Conservation (phyloP, 2,113 vertebrate genomes). For the Ochotona princeps region DNA sequence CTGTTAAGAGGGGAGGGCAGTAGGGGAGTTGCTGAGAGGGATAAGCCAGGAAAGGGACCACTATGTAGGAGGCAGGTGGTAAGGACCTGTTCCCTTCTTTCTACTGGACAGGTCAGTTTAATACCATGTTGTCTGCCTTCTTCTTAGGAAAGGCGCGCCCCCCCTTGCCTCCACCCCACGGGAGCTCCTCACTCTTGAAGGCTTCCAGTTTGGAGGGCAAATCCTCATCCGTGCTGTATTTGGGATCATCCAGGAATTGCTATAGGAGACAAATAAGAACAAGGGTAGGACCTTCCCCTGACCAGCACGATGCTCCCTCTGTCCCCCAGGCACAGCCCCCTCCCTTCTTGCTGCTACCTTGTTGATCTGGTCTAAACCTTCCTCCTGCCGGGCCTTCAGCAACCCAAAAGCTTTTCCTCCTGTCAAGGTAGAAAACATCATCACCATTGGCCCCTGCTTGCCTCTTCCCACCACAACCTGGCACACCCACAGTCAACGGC, state of each 20-base stretch:
- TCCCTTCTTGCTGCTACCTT: slow-evolving; percentile 69
- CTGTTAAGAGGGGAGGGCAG: background rate
- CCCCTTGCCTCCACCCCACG: background rate
- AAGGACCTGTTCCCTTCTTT: background rate
- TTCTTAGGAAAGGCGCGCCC: background rate
- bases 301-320: background rate
- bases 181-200: slow-evolving; percentile 87
- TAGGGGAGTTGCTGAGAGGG: background rate
- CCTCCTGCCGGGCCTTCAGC: slow-evolving; percentile 88
- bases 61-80: background rate
- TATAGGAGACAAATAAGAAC: slow-evolving; percentile 53
- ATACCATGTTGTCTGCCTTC: background rate
- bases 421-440: slow-evolving; percentile 65
- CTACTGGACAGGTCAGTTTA: background rate
- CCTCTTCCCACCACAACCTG: background rate
- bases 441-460: background rate
- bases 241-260: slow-evolving; percentile 88
- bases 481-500: background rate
- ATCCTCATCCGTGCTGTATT: slow-evolving; percentile 88
- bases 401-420: slow-evolving; percentile 90
- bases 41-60: background rate
- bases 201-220: slow-evolving; percentile 86
- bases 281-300: background rate
- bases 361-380: slow-evolving; percentile 84
- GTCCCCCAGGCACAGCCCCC: background rate